These are phyloP conservation scores for Bubo bubo DNA, from an alignment of 2,113 vertebrate species.

Conservation along the genomic window DNA sequence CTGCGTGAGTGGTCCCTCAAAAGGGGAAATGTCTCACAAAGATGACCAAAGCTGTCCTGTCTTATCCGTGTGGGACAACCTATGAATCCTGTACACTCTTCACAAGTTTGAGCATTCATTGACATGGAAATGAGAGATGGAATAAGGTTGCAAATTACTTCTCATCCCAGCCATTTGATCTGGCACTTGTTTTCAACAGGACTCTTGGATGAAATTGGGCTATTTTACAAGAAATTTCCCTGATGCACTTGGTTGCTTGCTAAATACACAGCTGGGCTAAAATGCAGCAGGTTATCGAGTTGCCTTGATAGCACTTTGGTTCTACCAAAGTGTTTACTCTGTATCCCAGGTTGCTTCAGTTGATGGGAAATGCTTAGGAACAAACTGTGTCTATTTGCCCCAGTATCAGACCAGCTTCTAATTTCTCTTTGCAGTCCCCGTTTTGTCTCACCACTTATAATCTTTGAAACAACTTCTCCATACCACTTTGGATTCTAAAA, in stretches of 20 bases:
- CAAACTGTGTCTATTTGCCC: not conserved
- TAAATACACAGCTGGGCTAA: not conserved
- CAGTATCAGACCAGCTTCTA: not conserved
- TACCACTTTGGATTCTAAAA: not conserved
- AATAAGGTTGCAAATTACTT: not conserved
- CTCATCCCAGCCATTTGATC: not conserved
- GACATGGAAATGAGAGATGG: not conserved
- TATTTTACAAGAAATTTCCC: not conserved
- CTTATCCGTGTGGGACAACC: not conserved
- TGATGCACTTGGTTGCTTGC: not conserved
- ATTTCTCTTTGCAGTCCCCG: not conserved
- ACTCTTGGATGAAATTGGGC: not conserved
- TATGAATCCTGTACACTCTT: not conserved
- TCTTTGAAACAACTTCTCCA: not conserved
- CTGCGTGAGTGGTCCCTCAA: not conserved
- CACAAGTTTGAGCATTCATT: not conserved
- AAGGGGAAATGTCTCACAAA: not conserved
- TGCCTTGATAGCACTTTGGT: not conserved
- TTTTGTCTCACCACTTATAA: not conserved
- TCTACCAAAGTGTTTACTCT: not conserved
- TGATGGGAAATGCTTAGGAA: not conserved
- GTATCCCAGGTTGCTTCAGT: not conserved
- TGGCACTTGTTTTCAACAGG: not conserved
- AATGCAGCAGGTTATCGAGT: not conserved
- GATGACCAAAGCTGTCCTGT: not conserved